These are phyloP conservation scores for Drosophila leonis DNA, from an alignment of 2,888 invertebrate species.

Conservation along the genomic window DNA sequence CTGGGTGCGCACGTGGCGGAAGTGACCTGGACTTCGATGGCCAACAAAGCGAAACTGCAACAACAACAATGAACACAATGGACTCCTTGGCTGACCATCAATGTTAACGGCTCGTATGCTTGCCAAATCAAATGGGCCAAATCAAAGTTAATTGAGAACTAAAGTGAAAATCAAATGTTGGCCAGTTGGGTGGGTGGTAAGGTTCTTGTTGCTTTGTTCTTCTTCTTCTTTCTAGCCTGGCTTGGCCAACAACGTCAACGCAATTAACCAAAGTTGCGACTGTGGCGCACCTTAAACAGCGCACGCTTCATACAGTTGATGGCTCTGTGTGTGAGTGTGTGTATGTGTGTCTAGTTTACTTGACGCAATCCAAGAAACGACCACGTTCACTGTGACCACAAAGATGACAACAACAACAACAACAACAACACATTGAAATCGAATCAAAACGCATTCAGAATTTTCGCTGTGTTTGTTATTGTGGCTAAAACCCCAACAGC, in stretches of 20 bases:
- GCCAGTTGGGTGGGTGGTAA: conserved; percentile 34
- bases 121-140: conserved; percentile 75
- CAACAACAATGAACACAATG: conserved; percentile 27
- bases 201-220: not conserved
- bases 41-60: conserved; percentile 22
- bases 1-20: conserved; percentile 62
- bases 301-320: conserved; percentile 31
- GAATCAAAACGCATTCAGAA: conserved; percentile 61
- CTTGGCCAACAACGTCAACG: conserved; percentile 68
- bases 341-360: conserved; percentile 53
- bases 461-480: conserved; percentile 17
- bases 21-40: conserved; percentile 67
- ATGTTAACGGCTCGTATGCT: conserved; percentile 68
- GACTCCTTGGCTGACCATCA: conserved; percentile 55
- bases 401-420: conserved; percentile 62
- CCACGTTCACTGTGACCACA: conserved; percentile 48
- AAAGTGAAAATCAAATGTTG: conserved; percentile 80
- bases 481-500: conserved; percentile 18
- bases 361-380: conserved; percentile 67
- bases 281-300: conserved; percentile 66
- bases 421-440: conserved; percentile 14
- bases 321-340: conserved; percentile 23
- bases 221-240: conserved; percentile 6
- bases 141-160: conserved; percentile 83
- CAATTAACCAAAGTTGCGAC: conserved; percentile 75